phyloP scores from a whole-genome alignment of 2,888 invertebrate species.

The Penaeus monodon region DNA sequence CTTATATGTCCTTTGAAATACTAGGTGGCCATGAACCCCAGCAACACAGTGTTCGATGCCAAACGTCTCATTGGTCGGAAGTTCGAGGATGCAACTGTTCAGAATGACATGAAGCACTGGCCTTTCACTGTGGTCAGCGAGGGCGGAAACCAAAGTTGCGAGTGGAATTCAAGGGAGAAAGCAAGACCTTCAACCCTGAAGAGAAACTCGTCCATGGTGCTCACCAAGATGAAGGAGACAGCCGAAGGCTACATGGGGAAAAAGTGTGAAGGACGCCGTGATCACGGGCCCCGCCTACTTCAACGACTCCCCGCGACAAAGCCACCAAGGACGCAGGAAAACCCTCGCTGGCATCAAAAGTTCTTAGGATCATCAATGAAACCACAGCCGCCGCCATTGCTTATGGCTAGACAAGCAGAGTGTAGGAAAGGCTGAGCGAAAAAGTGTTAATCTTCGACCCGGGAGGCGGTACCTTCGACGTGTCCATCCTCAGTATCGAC shows the following conservation, averaged over 20 bases:
- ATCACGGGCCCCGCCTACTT: conserved; percentile 92
- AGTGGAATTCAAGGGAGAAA: conserved; percentile 76
- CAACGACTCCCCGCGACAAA: conserved; percentile 90
- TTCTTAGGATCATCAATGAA: conserved; percentile 89
- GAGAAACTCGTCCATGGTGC: conserved; percentile 77
- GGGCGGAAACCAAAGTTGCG: conserved; percentile 72
- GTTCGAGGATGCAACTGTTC: conserved; percentile 71
- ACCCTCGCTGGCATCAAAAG: conserved; percentile 85
- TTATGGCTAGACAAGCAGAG: conserved; percentile 73
- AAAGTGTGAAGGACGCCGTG: conserved; percentile 85
- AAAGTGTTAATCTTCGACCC: conserved; percentile 77
- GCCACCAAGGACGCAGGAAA: conserved; percentile 92
- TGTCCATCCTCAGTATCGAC: conserved; percentile 75
- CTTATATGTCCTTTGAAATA: background rate
- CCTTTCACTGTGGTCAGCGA: conserved; percentile 73
- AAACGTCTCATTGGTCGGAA: conserved; percentile 72
- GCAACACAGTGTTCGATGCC: conserved; percentile 70
- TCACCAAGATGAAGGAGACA: conserved; percentile 93
- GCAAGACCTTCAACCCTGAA: conserved; percentile 76
- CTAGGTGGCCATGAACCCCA: conserved; percentile 72
- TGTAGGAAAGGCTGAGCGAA: conserved; percentile 70
- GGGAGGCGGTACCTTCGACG: conserved; percentile 78
- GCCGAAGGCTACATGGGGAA: conserved; percentile 90
- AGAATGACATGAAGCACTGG: conserved; percentile 76
- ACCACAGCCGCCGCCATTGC: conserved; percentile 82